A percentile compares a stretch with the other conserved stretches of the same genome.
Evolutionary conservation across 2,888 invertebrate species (phyloP).

Genomic region (Adineta ricciae): DNA sequence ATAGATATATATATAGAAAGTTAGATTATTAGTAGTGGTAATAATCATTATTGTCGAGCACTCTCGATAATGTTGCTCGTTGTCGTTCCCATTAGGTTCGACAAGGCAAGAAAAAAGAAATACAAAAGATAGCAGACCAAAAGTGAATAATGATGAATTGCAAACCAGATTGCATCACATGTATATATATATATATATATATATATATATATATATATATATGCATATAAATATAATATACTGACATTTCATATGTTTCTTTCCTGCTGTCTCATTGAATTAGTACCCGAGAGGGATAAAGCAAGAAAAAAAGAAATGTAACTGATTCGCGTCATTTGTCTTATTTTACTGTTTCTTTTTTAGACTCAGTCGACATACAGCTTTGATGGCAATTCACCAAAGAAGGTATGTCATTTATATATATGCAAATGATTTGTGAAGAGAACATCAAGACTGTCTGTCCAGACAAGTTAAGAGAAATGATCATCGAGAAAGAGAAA

Average conservation of each 20-base stretch:
- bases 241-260: background rate
- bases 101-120: background rate
- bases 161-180: background rate
- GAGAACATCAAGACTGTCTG: background rate
- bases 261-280: conserved; percentile 12
- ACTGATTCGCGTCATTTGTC: background rate
- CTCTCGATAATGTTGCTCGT: background rate
- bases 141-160: conserved; percentile 5
- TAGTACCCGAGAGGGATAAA: background rate
- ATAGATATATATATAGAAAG: background rate
- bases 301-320: background rate
- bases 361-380: conserved; percentile 22
- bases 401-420: background rate
- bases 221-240: conserved; percentile 1
- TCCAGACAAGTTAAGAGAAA: background rate
- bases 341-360: background rate
- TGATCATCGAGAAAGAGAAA: background rate
- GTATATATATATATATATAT: background rate
- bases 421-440: background rate
- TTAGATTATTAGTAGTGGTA: background rate
- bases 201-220: background rate
- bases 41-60: background rate
- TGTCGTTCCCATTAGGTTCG: background rate
- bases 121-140: background rate
- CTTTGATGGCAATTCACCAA: conserved; percentile 15